A percentile compares a stretch with the other conserved stretches of the same genome.
Evolutionary conservation across 2,113 vertebrate species (phyloP).

Genomic region (Gopherus flavomarginatus): DNA sequence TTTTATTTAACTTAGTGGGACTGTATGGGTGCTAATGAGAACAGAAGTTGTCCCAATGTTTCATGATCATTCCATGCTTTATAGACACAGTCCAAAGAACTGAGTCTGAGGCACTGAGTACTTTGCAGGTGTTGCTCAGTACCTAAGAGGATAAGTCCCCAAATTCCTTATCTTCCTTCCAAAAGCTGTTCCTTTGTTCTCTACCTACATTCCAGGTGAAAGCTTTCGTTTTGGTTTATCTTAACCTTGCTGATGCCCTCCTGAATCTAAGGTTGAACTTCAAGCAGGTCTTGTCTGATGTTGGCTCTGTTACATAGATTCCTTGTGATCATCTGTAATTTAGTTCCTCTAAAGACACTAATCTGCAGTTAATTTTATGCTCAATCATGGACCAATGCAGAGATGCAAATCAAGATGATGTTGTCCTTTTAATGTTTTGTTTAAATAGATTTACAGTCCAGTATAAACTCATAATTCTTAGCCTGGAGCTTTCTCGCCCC

Average conservation of each 20-base stretch:
- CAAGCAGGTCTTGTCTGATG: neutral
- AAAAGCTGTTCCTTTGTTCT: neutral
- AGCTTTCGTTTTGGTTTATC: conserved; percentile 14
- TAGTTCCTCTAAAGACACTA: neutral
- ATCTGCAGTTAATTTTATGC: neutral
- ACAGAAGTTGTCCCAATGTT: neutral
- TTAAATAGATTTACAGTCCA: conserved; percentile 23
- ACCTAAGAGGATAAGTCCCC: neutral
- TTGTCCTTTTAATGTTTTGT: neutral
- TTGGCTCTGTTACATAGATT: neutral
- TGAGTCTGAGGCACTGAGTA: neutral
- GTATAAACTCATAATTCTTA: neutral
- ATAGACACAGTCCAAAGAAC: neutral
- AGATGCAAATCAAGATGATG: neutral
- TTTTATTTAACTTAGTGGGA: neutral
- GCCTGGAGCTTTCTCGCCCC: neutral
- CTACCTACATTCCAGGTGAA: neutral
- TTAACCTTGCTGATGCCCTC: neutral
- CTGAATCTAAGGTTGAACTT: neutral
- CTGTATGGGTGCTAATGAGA: neutral
- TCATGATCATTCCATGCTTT: neutral
- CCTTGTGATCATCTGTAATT: neutral
- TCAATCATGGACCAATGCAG: neutral
- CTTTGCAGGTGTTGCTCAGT: neutral
- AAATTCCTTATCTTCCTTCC: neutral